phyloP scores from a whole-genome alignment of 2,888 invertebrate genomes.

The Apamea anceps region DNA sequence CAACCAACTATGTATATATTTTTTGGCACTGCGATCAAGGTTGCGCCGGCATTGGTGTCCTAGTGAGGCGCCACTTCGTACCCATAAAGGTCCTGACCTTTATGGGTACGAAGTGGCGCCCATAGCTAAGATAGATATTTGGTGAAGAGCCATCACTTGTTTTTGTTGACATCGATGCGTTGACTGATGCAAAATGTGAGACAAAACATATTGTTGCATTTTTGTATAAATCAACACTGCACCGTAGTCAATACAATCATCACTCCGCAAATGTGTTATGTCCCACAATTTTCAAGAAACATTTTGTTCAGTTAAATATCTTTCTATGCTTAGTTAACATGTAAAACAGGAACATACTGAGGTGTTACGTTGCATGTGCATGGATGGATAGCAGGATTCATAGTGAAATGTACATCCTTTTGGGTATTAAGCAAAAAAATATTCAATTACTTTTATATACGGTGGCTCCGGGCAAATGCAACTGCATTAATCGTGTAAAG shows the following conservation, averaged over 20 bases:
- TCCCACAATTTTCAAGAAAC: conserved; percentile 9
- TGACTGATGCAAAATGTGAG: conserved; percentile 25
- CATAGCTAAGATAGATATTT: conserved; percentile 51
- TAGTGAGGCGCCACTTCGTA: too few species aligned
- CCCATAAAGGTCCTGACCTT: too few species aligned
- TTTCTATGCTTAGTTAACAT: conserved; percentile 32
- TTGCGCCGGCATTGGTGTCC: background rate
- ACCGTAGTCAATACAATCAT: conserved; percentile 12
- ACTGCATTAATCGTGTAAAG: conserved; percentile 26
- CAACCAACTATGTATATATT: background rate
- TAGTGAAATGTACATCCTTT: conserved; percentile 35
- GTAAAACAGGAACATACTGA: conserved; percentile 18
- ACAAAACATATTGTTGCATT: conserved; percentile 11
- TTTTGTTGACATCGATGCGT: conserved; percentile 25
- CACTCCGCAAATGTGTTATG: background rate
- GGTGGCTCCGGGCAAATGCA: conserved; percentile 41
- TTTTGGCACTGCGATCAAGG: background rate
- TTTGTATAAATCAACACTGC: conserved; percentile 26
- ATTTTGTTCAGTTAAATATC: conserved; percentile 40
- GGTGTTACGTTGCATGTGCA: conserved; percentile 66
- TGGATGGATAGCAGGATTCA: conserved; percentile 51
- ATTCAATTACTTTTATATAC: conserved; percentile 17
- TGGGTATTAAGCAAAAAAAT: conserved; percentile 27
- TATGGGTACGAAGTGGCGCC: conserved; percentile 19
- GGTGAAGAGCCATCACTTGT: conserved; percentile 14